Evolutionary conservation across 2,113 vertebrate genomes (phyloP).

Genomic region (Tringa solitaria): DNA sequence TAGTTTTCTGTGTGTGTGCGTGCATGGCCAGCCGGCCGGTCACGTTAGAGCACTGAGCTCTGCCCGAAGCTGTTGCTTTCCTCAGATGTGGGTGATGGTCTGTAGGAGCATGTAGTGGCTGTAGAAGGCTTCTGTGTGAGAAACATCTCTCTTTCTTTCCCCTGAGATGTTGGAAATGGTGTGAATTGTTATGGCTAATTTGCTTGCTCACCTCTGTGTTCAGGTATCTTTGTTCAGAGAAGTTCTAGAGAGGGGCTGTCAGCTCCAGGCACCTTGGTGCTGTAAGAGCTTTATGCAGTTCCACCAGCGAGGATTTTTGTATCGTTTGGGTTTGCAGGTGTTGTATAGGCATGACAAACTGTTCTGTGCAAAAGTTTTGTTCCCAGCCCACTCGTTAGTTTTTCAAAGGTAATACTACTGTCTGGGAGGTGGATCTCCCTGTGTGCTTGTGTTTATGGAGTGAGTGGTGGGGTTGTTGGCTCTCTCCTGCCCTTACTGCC

Average conservation of each 20-base stretch:
- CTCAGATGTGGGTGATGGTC: not conserved
- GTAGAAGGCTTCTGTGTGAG: not conserved
- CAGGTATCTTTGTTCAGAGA: not conserved
- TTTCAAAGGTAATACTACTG: not conserved
- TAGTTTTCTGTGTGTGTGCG: not conserved
- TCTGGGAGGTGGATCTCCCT: not conserved
- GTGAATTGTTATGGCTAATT: not conserved
- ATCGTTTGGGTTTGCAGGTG: not conserved
- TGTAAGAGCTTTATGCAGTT: not conserved
- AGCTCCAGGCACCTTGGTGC: not conserved
- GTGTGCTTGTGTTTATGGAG: not conserved
- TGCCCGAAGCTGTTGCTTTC: rapidly evolving
- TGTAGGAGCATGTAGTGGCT: not conserved
- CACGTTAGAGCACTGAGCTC: not conserved
- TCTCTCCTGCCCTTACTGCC: not conserved
- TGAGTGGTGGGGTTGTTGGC: not conserved
- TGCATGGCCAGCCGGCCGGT: not conserved
- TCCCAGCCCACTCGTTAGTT: not conserved
- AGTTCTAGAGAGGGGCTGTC: not conserved
- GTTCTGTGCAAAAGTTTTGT: not conserved
- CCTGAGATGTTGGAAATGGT: not conserved
- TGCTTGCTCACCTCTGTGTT: not conserved
- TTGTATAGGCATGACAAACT: not conserved
- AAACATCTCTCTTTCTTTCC: not conserved
- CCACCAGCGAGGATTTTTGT: not conserved